Evolutionary conservation across 2,113 vertebrate species (phyloP).

Genomic region (Hippocampus mohnikei): DNA sequence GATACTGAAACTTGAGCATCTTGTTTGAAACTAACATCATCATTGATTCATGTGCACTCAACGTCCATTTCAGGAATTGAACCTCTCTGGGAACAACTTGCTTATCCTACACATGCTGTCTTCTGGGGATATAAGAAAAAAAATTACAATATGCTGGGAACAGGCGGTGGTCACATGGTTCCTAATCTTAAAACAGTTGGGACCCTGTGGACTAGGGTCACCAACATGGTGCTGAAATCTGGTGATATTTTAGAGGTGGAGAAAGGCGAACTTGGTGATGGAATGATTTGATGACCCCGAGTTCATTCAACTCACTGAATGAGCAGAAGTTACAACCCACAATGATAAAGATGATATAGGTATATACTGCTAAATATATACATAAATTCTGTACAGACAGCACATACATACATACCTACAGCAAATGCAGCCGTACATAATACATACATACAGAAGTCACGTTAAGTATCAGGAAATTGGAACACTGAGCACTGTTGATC

Average conservation of each 20-base stretch:
- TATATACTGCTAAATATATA: too few species aligned
- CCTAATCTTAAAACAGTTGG: constrained; percentile 2
- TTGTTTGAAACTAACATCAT: constrained; percentile 2
- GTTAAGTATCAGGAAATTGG: too few species aligned
- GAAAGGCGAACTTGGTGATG: background rate
- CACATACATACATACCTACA: too few species aligned
- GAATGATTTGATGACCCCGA: background rate
- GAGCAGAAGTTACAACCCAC: background rate
- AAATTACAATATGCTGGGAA: constrained; percentile 4
- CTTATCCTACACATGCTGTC: background rate
- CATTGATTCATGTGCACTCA: constrained; percentile 20
- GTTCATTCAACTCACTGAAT: background rate
- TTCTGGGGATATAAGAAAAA: background rate
- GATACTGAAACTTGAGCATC: constrained; percentile 2
- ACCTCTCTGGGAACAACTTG: background rate
- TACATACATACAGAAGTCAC: too few species aligned
- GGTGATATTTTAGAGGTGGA: background rate
- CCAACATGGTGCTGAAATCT: background rate
- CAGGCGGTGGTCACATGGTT: background rate
- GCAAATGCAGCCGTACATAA: too few species aligned
- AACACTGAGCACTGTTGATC: background rate
- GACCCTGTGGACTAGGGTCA: background rate
- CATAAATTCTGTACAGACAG: too few species aligned
- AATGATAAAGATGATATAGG: too few species aligned
- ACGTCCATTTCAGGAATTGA: constrained; percentile 12